phyloP scores from a whole-genome alignment of 2,888 invertebrate genomes.

The Zaprionus obscuricornis region DNA sequence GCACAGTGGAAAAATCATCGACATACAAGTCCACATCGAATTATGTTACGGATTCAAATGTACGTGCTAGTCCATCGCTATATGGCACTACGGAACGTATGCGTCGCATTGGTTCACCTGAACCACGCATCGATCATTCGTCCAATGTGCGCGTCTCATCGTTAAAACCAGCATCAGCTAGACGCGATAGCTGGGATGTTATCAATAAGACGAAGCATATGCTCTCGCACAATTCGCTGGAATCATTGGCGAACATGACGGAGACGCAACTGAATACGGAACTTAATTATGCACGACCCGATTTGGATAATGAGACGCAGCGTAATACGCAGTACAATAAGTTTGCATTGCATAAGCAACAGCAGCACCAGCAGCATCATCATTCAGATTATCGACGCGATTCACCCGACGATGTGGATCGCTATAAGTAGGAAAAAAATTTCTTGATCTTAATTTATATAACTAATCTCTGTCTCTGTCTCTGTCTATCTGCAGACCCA shows the following conservation, averaged over 20 bases:
- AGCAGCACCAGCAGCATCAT: constrained; percentile 76
- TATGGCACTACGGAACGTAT: constrained; percentile 82
- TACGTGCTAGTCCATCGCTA: constrained; percentile 85
- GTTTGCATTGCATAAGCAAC: constrained; percentile 82
- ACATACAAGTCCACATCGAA: constrained; percentile 85
- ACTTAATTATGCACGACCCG: constrained; percentile 82
- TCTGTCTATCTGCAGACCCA: constrained; percentile 81
- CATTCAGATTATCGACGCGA: constrained; percentile 77
- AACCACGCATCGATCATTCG: constrained; percentile 85
- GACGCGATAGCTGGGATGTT: constrained; percentile 92
- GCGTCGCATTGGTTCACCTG: constrained; percentile 85
- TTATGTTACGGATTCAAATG: constrained; percentile 82
- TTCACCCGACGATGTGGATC: constrained; percentile 79
- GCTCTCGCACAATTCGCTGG: constrained; percentile 88
- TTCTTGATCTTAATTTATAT: not conserved
- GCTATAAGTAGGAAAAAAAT: constrained; percentile 69
- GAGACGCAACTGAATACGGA: constrained; percentile 86
- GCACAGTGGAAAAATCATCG: constrained; percentile 84
- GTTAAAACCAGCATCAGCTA: constrained; percentile 85
- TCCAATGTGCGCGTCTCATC: constrained; percentile 87
- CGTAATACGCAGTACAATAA: constrained; percentile 87
- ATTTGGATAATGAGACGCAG: constrained; percentile 86
- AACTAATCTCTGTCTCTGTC: not conserved
- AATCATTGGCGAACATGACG: constrained; percentile 88
- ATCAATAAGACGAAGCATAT: constrained; percentile 91